phyloP scores from a whole-genome alignment of 2,797 vertebrate genomes.

The Acrossocheilus fasciatus region DNA sequence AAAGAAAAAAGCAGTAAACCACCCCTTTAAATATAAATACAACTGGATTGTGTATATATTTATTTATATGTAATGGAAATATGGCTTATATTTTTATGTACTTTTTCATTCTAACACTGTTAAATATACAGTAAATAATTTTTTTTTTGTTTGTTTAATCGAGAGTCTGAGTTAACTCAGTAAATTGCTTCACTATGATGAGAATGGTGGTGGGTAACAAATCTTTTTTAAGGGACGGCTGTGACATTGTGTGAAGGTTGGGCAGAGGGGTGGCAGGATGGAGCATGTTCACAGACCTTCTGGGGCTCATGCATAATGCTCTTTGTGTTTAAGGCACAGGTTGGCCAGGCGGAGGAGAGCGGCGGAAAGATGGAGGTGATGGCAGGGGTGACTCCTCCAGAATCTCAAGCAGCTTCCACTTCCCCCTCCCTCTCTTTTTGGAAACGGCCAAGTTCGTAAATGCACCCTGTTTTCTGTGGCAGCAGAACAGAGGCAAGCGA shows the following conservation, averaged over 20 bases:
- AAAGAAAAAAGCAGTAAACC: no score
- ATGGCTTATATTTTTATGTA: no score
- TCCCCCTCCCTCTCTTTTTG: slow-evolving; percentile 62
- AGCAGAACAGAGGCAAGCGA: slow-evolving; percentile 40
- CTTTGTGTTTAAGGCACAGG: slow-evolving; percentile 79
- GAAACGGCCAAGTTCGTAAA: slow-evolving; percentile 70
- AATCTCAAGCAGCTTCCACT: slow-evolving; percentile 57
- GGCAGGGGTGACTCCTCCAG: slow-evolving; percentile 20
- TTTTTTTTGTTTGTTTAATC: not conserved
- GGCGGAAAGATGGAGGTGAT: slow-evolving; percentile 23
- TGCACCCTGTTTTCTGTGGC: slow-evolving; percentile 63
- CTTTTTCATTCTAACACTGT: not conserved
- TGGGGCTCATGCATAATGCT: slow-evolving; percentile 87
- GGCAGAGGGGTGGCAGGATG: slow-evolving; percentile 73
- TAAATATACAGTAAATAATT: not conserved
- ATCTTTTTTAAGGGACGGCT: slow-evolving; percentile 63
- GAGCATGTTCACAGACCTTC: slow-evolving; percentile 76
- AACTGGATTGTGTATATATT: no score
- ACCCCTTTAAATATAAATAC: not conserved
- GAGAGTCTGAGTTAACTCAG: not conserved
- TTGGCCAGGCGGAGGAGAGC: slow-evolving; percentile 70
- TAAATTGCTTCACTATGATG: slow-evolving; percentile 66
- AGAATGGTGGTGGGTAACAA: slow-evolving; percentile 65
- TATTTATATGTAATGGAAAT: no score
- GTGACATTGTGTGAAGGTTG: slow-evolving; percentile 66